Evolutionary conservation across 23 tunicate species (phyloP).

Genomic region (Styela plicata): DNA sequence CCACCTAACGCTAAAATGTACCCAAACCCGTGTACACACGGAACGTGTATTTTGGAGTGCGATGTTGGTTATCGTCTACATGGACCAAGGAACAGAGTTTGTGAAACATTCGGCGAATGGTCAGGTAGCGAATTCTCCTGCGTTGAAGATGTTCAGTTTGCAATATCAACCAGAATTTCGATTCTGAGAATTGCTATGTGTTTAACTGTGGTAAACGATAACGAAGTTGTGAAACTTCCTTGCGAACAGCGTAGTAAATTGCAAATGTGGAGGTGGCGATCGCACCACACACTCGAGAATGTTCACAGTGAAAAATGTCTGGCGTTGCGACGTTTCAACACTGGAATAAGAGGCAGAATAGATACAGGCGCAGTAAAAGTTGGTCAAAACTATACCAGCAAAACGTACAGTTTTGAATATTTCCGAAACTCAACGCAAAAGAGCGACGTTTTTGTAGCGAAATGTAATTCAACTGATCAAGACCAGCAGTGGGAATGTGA

Average conservation of each 20-base stretch:
- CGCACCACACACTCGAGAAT: constrained; percentile 31
- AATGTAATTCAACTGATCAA: constrained; percentile 16
- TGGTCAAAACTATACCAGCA: neutral
- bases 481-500: constrained; percentile 40
- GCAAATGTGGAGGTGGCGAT: constrained; percentile 42
- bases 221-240: constrained; percentile 9
- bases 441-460: constrained; percentile 13
- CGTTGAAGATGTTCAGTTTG: constrained; percentile 31
- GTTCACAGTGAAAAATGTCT: constrained; percentile 29
- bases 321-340: neutral
- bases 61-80: constrained; percentile 32
- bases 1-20: constrained; percentile 20
- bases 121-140: constrained; percentile 29
- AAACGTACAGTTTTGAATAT: neutral
- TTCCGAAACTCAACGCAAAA: neutral
- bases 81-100: constrained; percentile 33
- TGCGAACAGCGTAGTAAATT: constrained; percentile 8
- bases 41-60: constrained; percentile 32
- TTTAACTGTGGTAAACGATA: neutral
- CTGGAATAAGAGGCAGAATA: neutral
- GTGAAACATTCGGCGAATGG: constrained; percentile 29
- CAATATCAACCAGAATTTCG: constrained; percentile 17
- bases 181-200: constrained; percentile 22
- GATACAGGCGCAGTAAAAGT: neutral
- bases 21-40: constrained; percentile 29